Percentiles rank a stretch among this genome's conserved stretches.
phyloP scores from a whole-genome alignment of 2,888 invertebrate species.

The Dendrolimus houi region DNA sequence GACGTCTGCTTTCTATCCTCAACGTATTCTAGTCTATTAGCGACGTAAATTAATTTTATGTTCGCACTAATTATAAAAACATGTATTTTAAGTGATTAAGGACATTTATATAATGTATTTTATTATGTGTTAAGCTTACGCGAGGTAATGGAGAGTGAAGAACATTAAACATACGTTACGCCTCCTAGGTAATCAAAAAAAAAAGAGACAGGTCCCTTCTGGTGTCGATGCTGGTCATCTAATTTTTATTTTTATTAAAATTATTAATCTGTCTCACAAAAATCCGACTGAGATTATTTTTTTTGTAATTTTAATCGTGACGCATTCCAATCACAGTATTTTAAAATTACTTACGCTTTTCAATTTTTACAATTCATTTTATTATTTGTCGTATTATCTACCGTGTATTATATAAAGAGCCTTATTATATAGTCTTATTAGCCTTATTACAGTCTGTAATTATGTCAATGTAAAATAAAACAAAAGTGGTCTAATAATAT shows the following conservation, averaged over 20 bases:
- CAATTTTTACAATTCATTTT: slow-evolving; percentile 11
- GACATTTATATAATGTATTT: slow-evolving; percentile 46
- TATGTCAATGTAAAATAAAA: neutral
- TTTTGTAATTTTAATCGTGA: slow-evolving; percentile 37
- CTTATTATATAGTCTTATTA: too few species aligned
- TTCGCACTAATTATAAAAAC: slow-evolving; percentile 62
- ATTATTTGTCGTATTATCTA: slow-evolving; percentile 31
- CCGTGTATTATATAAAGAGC: slow-evolving; percentile 31
- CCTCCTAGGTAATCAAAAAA: slow-evolving; percentile 50
- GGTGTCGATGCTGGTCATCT: slow-evolving; percentile 58
- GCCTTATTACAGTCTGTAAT: slow-evolving; percentile 23
- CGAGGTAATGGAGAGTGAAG: slow-evolving; percentile 45
- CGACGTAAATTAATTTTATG: slow-evolving; percentile 62
- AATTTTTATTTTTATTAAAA: slow-evolving; percentile 9
- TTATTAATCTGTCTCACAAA: slow-evolving; percentile 29
- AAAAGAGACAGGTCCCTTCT: slow-evolving; percentile 33
- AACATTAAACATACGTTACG: slow-evolving; percentile 56
- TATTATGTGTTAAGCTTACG: slow-evolving; percentile 62
- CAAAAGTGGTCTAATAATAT: slow-evolving; percentile 19
- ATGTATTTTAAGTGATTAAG: slow-evolving; percentile 52
- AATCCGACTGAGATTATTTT: slow-evolving; percentile 47
- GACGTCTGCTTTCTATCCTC: slow-evolving; percentile 73
- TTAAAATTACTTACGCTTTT: slow-evolving; percentile 18
- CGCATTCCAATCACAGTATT: slow-evolving; percentile 61
- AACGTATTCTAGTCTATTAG: slow-evolving; percentile 74